Evolutionary conservation across 2,888 invertebrate genomes (phyloP).

Genomic region (Lutraria lutraria): DNA sequence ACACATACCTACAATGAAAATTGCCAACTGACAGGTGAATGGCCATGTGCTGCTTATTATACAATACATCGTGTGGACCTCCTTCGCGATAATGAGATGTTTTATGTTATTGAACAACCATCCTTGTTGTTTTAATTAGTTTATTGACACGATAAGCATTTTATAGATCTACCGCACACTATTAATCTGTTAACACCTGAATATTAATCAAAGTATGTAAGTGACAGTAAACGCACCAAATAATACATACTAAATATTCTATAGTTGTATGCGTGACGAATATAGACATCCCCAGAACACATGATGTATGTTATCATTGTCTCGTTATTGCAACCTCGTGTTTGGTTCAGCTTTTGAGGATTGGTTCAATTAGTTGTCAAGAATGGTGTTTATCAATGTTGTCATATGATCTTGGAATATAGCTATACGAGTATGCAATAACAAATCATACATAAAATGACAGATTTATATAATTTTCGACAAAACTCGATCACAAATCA

Average conservation of each 20-base stretch:
- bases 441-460: too few relatives aligned
- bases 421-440: too few relatives aligned
- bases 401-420: too few relatives aligned
- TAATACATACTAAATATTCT: not conserved
- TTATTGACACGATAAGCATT: not conserved
- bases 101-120: not conserved
- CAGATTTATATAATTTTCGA: too few relatives aligned
- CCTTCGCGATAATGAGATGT: not conserved
- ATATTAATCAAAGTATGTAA: not conserved
- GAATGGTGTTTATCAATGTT: too few relatives aligned
- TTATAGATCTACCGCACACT: not conserved
- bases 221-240: not conserved
- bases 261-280: not conserved
- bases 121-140: not conserved
- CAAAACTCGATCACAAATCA: too few relatives aligned
- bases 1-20: not conserved
- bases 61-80: not conserved
- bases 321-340: too few relatives aligned
- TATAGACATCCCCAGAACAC: not conserved
- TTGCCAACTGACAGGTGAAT: not conserved
- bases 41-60: not conserved
- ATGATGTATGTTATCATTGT: not conserved
- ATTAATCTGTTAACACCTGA: not conserved
- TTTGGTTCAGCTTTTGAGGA: too few relatives aligned
- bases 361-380: too few relatives aligned